phyloP scores from a whole-genome alignment of 1,140 invertebrate species.

The Holotrichia oblita region DNA sequence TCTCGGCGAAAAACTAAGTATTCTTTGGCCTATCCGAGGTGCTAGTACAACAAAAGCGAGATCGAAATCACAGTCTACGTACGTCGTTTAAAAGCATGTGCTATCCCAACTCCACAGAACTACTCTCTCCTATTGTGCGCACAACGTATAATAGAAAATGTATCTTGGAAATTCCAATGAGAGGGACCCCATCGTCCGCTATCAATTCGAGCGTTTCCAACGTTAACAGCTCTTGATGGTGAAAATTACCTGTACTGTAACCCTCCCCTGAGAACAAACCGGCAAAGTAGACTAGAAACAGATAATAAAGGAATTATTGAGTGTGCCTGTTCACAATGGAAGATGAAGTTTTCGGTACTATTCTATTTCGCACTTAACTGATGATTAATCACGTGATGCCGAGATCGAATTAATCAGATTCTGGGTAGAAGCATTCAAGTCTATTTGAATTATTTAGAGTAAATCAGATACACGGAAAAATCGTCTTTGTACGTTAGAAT shows the following conservation, averaged over 20 bases:
- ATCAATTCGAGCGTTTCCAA: background rate
- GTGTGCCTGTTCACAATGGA: background rate
- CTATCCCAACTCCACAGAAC: background rate
- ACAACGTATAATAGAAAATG: slow-evolving; percentile 5
- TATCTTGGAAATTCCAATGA: slow-evolving; percentile 17
- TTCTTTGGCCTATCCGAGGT: no score
- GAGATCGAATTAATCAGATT: background rate
- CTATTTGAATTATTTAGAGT: no score
- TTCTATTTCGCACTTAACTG: background rate
- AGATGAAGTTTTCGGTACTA: background rate
- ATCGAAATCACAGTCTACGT: background rate
- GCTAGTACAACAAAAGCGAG: background rate
- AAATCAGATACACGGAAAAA: no score
- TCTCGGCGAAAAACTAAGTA: no score
- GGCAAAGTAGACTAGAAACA: background rate
- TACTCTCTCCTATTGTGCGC: background rate
- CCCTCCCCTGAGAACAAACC: background rate
- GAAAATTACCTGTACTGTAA: slow-evolving; percentile 2
- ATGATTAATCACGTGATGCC: background rate
- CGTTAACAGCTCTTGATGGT: slow-evolving; percentile 1
- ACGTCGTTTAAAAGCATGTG: no score
- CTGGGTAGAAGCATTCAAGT: no score
- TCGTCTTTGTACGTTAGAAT: no score
- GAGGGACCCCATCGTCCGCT: background rate
- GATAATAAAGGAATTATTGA: background rate